Evolutionary conservation across 2,113 vertebrate species (phyloP).

Genomic region (Nansenia antarctica): DNA sequence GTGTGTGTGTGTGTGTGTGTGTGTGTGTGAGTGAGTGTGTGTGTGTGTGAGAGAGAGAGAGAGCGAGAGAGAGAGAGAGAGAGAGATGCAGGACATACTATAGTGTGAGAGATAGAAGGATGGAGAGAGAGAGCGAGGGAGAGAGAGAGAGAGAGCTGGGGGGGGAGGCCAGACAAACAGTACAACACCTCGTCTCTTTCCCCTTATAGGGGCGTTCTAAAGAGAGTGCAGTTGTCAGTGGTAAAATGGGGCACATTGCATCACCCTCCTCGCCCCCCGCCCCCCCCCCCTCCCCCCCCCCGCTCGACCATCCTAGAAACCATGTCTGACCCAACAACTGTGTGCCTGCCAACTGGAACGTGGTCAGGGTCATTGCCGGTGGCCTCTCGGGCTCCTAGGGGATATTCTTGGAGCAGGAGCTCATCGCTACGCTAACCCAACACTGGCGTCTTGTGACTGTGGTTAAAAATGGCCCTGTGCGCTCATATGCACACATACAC

Average conservation of each 20-base stretch:
- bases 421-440: constrained; percentile 74
- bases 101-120: background rate
- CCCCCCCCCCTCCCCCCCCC: constrained; percentile 40
- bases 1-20: no score
- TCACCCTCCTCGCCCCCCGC: constrained; percentile 24
- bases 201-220: constrained; percentile 51
- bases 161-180: background rate
- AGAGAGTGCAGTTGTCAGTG: constrained; percentile 54
- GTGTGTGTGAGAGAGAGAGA: background rate
- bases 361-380: constrained; percentile 63
- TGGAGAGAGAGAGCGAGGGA: constrained; percentile 7
- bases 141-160: background rate
- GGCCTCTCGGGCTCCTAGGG: constrained; percentile 64
- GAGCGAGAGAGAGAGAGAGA: background rate
- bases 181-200: constrained; percentile 30
- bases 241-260: constrained; percentile 63
- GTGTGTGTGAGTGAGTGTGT: no score
- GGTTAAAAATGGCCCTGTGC: constrained; percentile 68
- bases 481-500: constrained; percentile 47
- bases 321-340: constrained; percentile 72
- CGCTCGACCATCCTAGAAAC: constrained; percentile 57
- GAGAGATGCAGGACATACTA: background rate
- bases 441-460: constrained; percentile 75
- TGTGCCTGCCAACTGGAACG: constrained; percentile 74
- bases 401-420: constrained; percentile 76